phyloP scores from a whole-genome alignment of 64 coral and sea anemone genomes.

The Pachyseris speciosa region DNA sequence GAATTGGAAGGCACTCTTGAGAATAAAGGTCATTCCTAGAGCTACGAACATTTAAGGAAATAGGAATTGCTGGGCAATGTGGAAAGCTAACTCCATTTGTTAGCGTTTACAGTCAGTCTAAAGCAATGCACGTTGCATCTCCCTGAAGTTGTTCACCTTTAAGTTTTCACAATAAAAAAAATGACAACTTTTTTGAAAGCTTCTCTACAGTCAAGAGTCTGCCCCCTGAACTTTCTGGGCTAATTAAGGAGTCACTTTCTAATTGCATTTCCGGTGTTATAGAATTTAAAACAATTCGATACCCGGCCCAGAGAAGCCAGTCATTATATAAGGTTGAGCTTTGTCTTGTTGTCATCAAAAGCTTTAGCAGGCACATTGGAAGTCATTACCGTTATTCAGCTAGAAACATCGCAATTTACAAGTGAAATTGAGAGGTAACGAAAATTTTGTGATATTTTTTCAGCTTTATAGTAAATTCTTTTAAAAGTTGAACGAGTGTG shows the following conservation, averaged over 20 bases:
- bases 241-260: neutral
- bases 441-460: neutral
- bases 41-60: neutral
- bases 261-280: slow-evolving; percentile 38
- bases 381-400: neutral
- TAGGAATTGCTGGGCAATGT: neutral
- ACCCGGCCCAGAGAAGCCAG: neutral
- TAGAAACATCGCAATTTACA: neutral
- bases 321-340: neutral
- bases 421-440: neutral
- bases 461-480: too few relatives aligned
- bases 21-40: neutral
- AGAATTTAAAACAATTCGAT: neutral
- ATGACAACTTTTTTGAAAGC: neutral
- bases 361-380: neutral
- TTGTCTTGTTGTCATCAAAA: neutral
- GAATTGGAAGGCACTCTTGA: neutral
- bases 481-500: neutral
- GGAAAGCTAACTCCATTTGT: too few relatives aligned
- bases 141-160: neutral
- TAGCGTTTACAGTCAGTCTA: too few relatives aligned
- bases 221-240: neutral
- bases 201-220: neutral
- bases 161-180: neutral
- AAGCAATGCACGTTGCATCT: too few relatives aligned